Evolutionary conservation across 2,888 invertebrate species (phyloP), one percentile per base, ranked within the genome.

Genomic region (Xestia c-nigrum): DNA sequence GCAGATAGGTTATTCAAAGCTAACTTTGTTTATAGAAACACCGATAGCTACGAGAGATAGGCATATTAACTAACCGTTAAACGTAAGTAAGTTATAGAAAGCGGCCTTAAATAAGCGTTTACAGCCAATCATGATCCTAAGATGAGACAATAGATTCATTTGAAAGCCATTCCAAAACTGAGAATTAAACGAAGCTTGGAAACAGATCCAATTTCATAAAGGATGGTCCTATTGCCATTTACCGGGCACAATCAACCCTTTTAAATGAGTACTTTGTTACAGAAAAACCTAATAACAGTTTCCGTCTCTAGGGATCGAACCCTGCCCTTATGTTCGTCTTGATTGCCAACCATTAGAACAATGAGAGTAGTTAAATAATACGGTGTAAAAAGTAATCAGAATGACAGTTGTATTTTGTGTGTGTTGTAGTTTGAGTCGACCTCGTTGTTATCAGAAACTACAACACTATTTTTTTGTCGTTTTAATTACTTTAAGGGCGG

Each of bases 221-320:
- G 55, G 24, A 6, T 50, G n/a, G n/a, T 43, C 43, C 55, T 59
- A 21, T 69, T 57, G 14, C 38, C 55, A 68, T 85, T 61, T 50
- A 50, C 9, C 2, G n/a, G 10, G n/a, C 7, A 74, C 21, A 69
- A 81, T 59, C 50, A 73, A 74, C 76, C 85, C 82, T 81, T 81
- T 85, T 74, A 61, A 66, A 81, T 75, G 68, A 75, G 55, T 57
- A 57, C 38, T 81, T 75, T 65, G 82, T 74, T 7, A 50, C 65
- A 57, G 85, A 81, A 85, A 75, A 81, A 69, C 69, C 68, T 65
- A 81, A 81, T 85, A 74, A 74, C 31, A 21, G 50, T 75, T 61
- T 38, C 14, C 16, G 14, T 65, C 85, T 14, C 85, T 5, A 16
- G 68, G 76, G 81, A 57, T 9, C n/a, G 21, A 31, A 69, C 59